phyloP scores from a whole-genome alignment of 2,888 invertebrate genomes.

The Netelia inedita region DNA sequence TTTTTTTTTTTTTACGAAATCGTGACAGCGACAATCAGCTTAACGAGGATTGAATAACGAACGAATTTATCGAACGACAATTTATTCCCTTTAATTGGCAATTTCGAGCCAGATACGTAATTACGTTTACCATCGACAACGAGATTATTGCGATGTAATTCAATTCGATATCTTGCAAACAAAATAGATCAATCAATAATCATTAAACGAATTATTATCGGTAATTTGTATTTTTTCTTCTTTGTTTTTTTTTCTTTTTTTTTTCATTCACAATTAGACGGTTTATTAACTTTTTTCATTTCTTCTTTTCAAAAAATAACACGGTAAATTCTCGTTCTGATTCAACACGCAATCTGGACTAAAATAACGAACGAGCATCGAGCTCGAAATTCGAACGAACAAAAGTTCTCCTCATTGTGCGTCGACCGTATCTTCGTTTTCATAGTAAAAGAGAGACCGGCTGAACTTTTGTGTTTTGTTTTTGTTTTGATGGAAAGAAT shows the following conservation, averaged over 20 bases:
- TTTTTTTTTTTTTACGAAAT: not conserved
- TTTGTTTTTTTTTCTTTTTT: not conserved
- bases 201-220: not conserved
- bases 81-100: slow-evolving; percentile 25
- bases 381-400: too few relatives aligned
- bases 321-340: too few relatives aligned
- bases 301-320: not conserved
- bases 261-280: not conserved
- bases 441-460: too few relatives aligned
- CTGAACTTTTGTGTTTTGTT: not conserved
- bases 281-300: not conserved
- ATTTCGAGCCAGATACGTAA: not conserved
- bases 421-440: too few relatives aligned
- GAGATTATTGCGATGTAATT: not conserved
- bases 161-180: not conserved
- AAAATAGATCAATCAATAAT: not conserved
- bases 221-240: not conserved
- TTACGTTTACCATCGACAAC: not conserved
- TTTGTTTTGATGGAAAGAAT: not conserved
- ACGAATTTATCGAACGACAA: not conserved
- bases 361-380: too few relatives aligned
- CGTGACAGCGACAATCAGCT: not conserved
- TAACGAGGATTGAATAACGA: slow-evolving; percentile 3
- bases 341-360: too few relatives aligned
- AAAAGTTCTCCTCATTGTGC: too few relatives aligned